Evolutionary conservation across 2,888 invertebrate genomes (phyloP).

Genomic region (Lepidocyrtinus sp.): DNA sequence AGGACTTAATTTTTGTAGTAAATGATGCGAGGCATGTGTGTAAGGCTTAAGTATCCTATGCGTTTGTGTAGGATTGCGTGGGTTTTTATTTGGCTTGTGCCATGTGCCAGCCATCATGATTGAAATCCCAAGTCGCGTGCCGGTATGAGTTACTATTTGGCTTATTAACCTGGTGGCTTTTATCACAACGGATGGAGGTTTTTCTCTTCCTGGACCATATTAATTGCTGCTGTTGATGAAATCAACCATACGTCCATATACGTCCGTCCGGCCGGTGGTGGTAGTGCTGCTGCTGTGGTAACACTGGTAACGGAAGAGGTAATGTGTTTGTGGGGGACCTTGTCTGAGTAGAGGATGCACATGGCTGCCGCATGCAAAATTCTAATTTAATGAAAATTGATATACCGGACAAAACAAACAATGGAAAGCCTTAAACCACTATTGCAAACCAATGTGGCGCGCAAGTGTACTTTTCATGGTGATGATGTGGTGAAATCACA

Average conservation of each 20-base stretch:
- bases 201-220: constrained; percentile 34
- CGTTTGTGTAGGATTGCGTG: constrained; percentile 40
- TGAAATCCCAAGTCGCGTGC: constrained; percentile 53
- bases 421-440: no score
- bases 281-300: no score
- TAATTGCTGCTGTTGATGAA: constrained; percentile 29
- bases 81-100: constrained; percentile 32
- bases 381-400: neutral
- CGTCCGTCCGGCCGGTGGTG: neutral
- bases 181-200: constrained; percentile 26
- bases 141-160: constrained; percentile 21
- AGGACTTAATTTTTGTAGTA: no score
- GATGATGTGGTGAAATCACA: constrained; percentile 20
- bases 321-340: constrained; percentile 27
- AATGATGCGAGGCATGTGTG: no score
- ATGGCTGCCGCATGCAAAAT: constrained; percentile 22
- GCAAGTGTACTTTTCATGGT: constrained; percentile 33
- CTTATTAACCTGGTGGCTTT: constrained; percentile 42
- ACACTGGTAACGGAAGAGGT: no score
- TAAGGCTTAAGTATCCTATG: no score
- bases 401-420: constrained; percentile 4
- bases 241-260: constrained; percentile 9
- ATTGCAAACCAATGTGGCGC: constrained; percentile 25
- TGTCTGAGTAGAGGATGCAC: constrained; percentile 41
- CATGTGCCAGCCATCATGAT: constrained; percentile 44